Evolutionary conservation across 2,797 vertebrate genomes (phyloP).

Genomic region (Alectoris magna): DNA sequence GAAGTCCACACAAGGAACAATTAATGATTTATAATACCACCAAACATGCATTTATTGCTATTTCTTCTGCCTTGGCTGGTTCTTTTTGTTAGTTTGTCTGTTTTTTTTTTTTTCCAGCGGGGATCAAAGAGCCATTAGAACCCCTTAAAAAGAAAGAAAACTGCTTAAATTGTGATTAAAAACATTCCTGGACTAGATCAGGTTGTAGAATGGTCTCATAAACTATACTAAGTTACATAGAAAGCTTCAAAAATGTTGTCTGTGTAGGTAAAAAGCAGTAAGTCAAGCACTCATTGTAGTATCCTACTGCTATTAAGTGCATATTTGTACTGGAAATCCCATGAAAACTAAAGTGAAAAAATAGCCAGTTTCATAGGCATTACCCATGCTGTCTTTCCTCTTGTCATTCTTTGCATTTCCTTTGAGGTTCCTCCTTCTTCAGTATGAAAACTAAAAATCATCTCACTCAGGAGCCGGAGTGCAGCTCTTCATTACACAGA

Average conservation of each 20-base stretch:
- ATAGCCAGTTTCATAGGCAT: neutral
- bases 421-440: neutral
- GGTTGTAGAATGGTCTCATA: neutral
- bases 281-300: neutral
- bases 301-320: neutral
- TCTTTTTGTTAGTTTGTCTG: neutral
- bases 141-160: neutral
- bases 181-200: neutral
- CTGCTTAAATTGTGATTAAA: neutral
- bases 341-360: neutral
- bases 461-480: neutral
- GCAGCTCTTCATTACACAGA: neutral
- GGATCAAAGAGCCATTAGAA: neutral
- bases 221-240: neutral
- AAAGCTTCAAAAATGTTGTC: neutral
- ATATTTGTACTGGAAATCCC: neutral
- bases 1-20: neutral
- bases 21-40: neutral
- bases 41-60: neutral
- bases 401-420: neutral
- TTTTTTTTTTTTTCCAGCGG: neutral
- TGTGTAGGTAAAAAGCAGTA: neutral
- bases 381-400: neutral
- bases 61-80: neutral
- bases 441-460: neutral